Evolutionary conservation across 2,888 invertebrate genomes (phyloP), one percentile per base, ranked within the genome.

Genomic region (Aethes cnicana): DNA sequence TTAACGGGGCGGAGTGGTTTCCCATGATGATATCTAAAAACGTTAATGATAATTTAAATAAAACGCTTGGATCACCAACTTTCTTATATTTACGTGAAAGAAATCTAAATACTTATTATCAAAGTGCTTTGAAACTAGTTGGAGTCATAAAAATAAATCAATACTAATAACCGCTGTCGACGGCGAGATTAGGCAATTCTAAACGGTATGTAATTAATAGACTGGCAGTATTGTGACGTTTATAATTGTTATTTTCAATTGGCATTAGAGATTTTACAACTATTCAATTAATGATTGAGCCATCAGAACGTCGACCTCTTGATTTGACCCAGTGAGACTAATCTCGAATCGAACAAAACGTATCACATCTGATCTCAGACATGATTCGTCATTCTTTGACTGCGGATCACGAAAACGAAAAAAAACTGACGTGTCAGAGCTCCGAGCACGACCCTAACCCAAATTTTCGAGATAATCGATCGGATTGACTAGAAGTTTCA

Each of bases 401-500:
- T 74, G 50, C 23, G 26, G 79, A 81, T 81, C 82, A 79, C 77
- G 80, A 80, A 77, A 74, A 79, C 77, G n/a, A n/a, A 77, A 77
- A 72, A 73, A 74, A 74, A 74, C 69, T 72, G 74, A 79, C 72
- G 71, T 77, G 75, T 74, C 74, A 67, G 66, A 64, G 58, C 60
- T 73, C 50, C 47, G 71, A 81, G 83, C 81, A 77, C 74, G 82
- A 81, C 68, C 68, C 72, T 84, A 77, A 84, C 87, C 85, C 68
- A 73, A 81, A 87, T 84, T 78, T 77, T 74, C 56, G 49, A 73
- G 84, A 84, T 84, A 77, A 68, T 64, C 55, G 66, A 84, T 84
- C 77, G 55, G 75, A 79, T 72, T 79, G 84, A 84, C 76, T 74
- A 74, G 77, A 77, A 84, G 81, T 81, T 81, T 72, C 78, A 78